Evolutionary conservation across 1,140 invertebrate genomes (phyloP).

Genomic region (Ceratoteleas bidentatus): DNA sequence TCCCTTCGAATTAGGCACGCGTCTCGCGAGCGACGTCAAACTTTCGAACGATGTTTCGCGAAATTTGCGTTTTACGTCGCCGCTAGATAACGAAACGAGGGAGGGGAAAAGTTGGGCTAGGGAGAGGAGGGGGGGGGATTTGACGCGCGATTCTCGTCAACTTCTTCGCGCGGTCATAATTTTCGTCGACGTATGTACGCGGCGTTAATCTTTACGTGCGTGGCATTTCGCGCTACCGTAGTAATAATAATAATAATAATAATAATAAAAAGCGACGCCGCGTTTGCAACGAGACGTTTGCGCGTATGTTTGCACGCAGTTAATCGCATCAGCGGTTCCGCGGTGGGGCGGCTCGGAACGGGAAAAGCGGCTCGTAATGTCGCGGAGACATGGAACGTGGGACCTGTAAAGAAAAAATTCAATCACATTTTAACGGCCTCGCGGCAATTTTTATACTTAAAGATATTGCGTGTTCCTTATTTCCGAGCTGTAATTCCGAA

Average conservation of each 20-base stretch:
- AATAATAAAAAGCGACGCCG: constrained; percentile 37
- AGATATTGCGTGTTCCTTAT: constrained; percentile 40
- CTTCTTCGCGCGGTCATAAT: constrained; percentile 53
- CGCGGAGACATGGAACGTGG: constrained; percentile 6
- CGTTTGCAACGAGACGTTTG: constrained; percentile 11
- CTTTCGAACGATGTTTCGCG: constrained; percentile 19
- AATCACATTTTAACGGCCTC: constrained; percentile 45
- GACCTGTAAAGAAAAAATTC: constrained; percentile 41
- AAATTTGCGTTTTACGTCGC: constrained; percentile 39
- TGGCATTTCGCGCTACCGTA: constrained; percentile 13
- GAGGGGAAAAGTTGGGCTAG: constrained; percentile 18
- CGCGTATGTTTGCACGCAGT: constrained; percentile 49
- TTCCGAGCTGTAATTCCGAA: constrained; percentile 29
- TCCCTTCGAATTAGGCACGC: too few relatives aligned
- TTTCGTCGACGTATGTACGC: constrained; percentile 36
- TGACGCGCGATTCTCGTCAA: constrained; percentile 33
- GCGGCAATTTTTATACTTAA: constrained; percentile 31
- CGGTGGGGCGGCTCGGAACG: constrained; percentile 13
- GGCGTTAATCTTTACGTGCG: constrained; percentile 49
- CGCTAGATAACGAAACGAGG: constrained; percentile 10
- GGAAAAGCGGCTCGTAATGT: constrained; percentile 26
- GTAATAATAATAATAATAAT: too few relatives aligned
- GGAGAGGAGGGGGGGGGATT: too few relatives aligned
- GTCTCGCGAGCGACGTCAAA: too few relatives aligned
- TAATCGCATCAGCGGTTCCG: constrained; percentile 48